Conservation (phyloP, 2,113 vertebrate species). For the Chaetodon trifascialis region DNA sequence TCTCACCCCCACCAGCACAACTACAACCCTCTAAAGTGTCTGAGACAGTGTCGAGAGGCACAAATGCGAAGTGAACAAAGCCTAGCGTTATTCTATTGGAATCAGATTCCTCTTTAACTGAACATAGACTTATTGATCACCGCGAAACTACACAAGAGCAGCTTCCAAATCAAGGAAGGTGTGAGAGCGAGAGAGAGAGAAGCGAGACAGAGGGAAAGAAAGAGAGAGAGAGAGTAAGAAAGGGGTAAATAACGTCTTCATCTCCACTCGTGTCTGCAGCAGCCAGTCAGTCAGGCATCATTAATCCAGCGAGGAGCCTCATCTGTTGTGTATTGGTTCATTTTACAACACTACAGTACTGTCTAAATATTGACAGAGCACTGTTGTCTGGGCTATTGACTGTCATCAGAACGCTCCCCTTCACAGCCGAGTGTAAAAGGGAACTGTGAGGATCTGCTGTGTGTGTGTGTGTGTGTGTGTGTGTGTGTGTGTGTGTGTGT, state of each 20-base stretch:
- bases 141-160: conserved; percentile 72
- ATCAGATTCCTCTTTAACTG: conserved; percentile 83
- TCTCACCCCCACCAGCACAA: not conserved
- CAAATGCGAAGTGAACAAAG: conserved; percentile 75
- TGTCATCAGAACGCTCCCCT: conserved; percentile 73
- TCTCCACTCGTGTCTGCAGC: conserved; percentile 68
- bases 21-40: conserved; percentile 33
- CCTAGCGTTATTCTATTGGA: conserved; percentile 78
- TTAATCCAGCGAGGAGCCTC: conserved; percentile 81
- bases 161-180: conserved; percentile 70
- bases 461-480: conserved; percentile 32
- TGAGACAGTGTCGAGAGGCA: conserved; percentile 52
- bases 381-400: conserved; percentile 83
- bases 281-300: conserved; percentile 80
- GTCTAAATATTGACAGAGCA: conserved; percentile 83
- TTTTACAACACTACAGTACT: conserved; percentile 79
- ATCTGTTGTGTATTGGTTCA: conserved; percentile 80
- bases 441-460: conserved; percentile 43
- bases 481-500: conserved; percentile 21
- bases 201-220: conserved; percentile 17
- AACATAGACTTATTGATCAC: conserved; percentile 81
- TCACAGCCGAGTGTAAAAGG: conserved; percentile 58
- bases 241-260: conserved; percentile 78
- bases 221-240: conserved; percentile 30
- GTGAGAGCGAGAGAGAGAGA: conserved; percentile 23